These are phyloP conservation scores for Podarcis raffonei DNA, from an alignment of 2,113 vertebrate genomes.

Conservation along the genomic window DNA sequence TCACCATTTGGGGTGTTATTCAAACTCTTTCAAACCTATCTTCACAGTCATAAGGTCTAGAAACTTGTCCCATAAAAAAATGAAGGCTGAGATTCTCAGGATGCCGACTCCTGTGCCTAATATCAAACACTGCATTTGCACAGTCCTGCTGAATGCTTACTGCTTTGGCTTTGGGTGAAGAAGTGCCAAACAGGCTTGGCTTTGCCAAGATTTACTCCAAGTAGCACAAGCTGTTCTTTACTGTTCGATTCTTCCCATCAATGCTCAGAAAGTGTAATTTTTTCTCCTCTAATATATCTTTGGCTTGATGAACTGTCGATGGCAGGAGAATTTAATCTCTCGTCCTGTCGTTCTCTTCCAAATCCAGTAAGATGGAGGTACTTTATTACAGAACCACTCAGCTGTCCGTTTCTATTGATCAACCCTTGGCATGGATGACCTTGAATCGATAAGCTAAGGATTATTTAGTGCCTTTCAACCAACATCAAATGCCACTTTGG, in stretches of 20 bases:
- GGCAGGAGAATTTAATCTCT: slow-evolving; percentile 76
- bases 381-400: slow-evolving; percentile 76
- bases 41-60: not conserved
- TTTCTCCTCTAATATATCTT: slow-evolving; percentile 68
- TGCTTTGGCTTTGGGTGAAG: not conserved
- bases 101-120: not conserved
- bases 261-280: slow-evolving; percentile 45
- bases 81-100: not conserved
- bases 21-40: not conserved
- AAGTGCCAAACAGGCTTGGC: not conserved
- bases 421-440: slow-evolving; percentile 70
- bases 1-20: not conserved
- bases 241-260: slow-evolving; percentile 1
- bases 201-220: slow-evolving; percentile 13
- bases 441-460: slow-evolving; percentile 67
- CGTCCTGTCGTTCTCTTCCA: slow-evolving; percentile 49
- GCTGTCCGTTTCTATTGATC: slow-evolving; percentile 75
- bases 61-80: not conserved
- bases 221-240: slow-evolving; percentile 43
- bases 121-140: not conserved
- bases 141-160: too few relatives aligned
- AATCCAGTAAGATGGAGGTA: slow-evolving; percentile 64
- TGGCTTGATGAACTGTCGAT: slow-evolving; percentile 57
- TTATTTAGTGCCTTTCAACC: slow-evolving; percentile 70
- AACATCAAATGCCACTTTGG: slow-evolving; percentile 43